Evolutionary conservation across 2,113 vertebrate species (phyloP).

Genomic region (Nothocercus julius): DNA sequence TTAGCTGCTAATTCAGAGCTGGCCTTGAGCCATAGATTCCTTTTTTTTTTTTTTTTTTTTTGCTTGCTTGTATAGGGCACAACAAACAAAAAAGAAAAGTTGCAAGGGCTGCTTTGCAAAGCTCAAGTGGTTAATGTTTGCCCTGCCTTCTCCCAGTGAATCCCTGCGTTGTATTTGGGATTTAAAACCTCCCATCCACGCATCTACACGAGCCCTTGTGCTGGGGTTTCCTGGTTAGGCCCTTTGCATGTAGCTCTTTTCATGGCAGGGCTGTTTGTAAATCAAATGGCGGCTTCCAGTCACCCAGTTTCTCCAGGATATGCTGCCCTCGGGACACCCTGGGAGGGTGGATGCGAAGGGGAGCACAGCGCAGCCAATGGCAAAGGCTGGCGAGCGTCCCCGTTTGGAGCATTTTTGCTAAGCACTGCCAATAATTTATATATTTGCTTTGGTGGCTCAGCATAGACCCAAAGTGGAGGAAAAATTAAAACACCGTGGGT

Average conservation of each 20-base stretch:
- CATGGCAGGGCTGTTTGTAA: neutral
- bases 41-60: slow-evolving; percentile 78
- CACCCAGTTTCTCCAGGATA: too few relatives aligned
- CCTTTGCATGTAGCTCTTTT: neutral
- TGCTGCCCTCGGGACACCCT: neutral
- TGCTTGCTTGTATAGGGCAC: neutral
- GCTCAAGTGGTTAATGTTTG: slow-evolving; percentile 6
- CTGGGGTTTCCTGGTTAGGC: neutral
- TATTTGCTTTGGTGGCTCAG: neutral
- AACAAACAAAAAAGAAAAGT: neutral
- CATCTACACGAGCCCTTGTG: neutral
- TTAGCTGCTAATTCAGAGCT: slow-evolving; percentile 36
- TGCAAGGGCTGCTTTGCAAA: neutral
- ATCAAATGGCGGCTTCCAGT: fast-evolving
- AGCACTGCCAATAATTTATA: fast-evolving
- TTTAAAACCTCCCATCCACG: neutral
- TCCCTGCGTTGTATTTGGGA: slow-evolving; percentile 9
- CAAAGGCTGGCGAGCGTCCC: fast-evolving
- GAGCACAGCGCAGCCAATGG: neutral
- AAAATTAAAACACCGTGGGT: too few relatives aligned
- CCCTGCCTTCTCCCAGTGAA: neutral
- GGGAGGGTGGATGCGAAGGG: too few relatives aligned
- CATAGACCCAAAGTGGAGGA: neutral
- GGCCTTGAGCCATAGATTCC: slow-evolving; percentile 15
- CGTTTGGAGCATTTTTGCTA: neutral